Conservation (phyloP, 2,113 vertebrate genomes). For the Poeciliopsis retropinna region DNA sequence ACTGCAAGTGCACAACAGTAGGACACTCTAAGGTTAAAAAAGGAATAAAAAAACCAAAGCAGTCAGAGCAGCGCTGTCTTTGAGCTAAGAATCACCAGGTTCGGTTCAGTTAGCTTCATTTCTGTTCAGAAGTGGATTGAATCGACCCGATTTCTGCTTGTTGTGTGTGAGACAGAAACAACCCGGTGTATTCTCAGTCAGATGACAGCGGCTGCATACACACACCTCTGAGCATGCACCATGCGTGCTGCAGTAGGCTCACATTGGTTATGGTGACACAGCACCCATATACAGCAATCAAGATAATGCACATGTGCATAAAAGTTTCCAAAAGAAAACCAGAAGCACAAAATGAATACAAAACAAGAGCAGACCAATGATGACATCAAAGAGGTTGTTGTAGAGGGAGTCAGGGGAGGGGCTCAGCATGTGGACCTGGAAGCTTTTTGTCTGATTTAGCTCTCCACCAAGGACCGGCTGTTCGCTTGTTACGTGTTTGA, state of each 20-base stretch:
- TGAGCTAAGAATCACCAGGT: slow-evolving; percentile 64
- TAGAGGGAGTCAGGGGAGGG: slow-evolving; percentile 59
- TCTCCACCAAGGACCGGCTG: slow-evolving; percentile 64
- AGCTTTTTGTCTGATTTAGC: slow-evolving; percentile 70
- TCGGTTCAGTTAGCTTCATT: slow-evolving; percentile 3
- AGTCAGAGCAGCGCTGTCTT: slow-evolving; percentile 59
- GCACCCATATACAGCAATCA: slow-evolving; percentile 72
- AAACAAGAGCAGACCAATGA: slow-evolving; percentile 75
- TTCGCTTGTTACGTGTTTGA: slow-evolving; percentile 66
- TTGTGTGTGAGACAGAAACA: slow-evolving; percentile 12
- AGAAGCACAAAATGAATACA: slow-evolving; percentile 71
- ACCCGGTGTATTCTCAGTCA: slow-evolving; percentile 64
- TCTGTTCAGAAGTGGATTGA: background rate
- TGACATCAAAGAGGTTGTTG: slow-evolving; percentile 72
- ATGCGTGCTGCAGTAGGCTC: slow-evolving; percentile 75
- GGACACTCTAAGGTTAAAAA: slow-evolving; percentile 55
- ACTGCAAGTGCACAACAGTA: slow-evolving; percentile 58
- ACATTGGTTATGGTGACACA: slow-evolving; percentile 73
- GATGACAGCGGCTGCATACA: slow-evolving; percentile 64
- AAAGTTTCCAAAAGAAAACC: slow-evolving; percentile 63
- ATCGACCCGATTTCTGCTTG: slow-evolving; percentile 13
- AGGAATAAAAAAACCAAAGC: slow-evolving; percentile 36
- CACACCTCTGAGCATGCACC: slow-evolving; percentile 75
- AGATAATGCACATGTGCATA: slow-evolving; percentile 71
- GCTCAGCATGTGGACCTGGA: slow-evolving; percentile 70